phyloP scores from a whole-genome alignment of 2,888 invertebrate genomes.

The Galerucella pusilla region DNA sequence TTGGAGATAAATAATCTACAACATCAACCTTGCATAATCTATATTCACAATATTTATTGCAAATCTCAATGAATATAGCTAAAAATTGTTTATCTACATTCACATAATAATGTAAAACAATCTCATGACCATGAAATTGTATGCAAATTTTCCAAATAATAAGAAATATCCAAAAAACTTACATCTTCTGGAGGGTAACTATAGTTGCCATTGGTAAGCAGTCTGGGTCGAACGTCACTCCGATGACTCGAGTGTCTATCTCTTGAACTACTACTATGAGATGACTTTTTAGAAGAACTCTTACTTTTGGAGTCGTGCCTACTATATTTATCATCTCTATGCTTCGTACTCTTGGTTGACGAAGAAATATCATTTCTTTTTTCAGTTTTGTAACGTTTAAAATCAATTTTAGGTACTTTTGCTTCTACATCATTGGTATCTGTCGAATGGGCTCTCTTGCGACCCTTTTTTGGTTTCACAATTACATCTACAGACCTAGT shows the following conservation, averaged over 20 bases:
- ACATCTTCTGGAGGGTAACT: slow-evolving; percentile 62
- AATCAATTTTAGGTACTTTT: slow-evolving; percentile 53
- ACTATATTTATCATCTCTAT: slow-evolving; percentile 50
- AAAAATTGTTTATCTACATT: no score
- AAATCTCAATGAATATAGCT: no score
- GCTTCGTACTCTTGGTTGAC: slow-evolving; percentile 42
- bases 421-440: slow-evolving; percentile 50
- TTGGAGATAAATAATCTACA: no score
- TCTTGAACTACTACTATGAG: slow-evolving; percentile 42
- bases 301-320: slow-evolving; percentile 48
- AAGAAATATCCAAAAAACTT: slow-evolving; percentile 46
- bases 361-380: slow-evolving; percentile 35
- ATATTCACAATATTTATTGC: no score
- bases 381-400: slow-evolving; percentile 48
- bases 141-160: neutral
- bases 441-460: slow-evolving; percentile 58
- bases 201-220: slow-evolving; percentile 61
- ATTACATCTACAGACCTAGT: slow-evolving; percentile 58
- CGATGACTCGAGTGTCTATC: slow-evolving; percentile 46
- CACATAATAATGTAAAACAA: no score
- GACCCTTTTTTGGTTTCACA: slow-evolving; percentile 48
- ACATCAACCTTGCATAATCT: no score
- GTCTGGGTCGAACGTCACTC: slow-evolving; percentile 49
- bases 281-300: slow-evolving; percentile 41
- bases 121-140: no score